Percentiles rank a stretch among this genome's conserved stretches.
phyloP scores from a whole-genome alignment of 2,888 invertebrate species.

The Ellobium chinense region DNA sequence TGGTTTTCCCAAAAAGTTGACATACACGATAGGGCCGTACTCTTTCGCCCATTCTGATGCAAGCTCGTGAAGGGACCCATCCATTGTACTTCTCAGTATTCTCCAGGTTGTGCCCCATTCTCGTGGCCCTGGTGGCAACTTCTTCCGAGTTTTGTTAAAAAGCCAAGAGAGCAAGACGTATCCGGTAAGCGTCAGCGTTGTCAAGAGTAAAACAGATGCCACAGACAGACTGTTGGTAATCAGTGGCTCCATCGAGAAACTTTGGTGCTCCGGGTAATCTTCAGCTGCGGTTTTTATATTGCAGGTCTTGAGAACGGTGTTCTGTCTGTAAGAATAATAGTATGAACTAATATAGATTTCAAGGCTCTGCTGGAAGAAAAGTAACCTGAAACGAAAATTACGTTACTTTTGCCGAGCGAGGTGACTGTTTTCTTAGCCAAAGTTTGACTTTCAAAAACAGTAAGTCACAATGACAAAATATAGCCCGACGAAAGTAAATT shows the following conservation, averaged over 20 bases:
- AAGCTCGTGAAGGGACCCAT: slow-evolving; percentile 11
- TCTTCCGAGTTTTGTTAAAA: not conserved
- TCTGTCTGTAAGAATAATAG: too few relatives aligned
- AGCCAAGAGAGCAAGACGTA: not conserved
- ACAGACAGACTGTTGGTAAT: not conserved
- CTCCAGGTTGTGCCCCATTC: not conserved
- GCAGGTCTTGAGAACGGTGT: too few relatives aligned
- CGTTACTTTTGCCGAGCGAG: too few relatives aligned
- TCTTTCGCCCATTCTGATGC: slow-evolving; percentile 24
- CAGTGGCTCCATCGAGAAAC: not conserved
- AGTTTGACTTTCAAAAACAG: too few relatives aligned
- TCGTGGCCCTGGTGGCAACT: slow-evolving; percentile 32
- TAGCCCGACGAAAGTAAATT: too few relatives aligned
- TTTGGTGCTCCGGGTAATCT: too few relatives aligned
- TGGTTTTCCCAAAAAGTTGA: not conserved
- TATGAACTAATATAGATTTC: too few relatives aligned
- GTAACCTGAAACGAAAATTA: too few relatives aligned
- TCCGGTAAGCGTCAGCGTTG: not conserved
- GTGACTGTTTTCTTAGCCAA: too few relatives aligned
- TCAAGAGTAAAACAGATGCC: not conserved
- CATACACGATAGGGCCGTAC: slow-evolving; percentile 25
- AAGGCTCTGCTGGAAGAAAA: too few relatives aligned
- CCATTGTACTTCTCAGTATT: slow-evolving; percentile 3
- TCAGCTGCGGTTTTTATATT: too few relatives aligned
- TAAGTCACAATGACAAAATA: too few relatives aligned